Evolutionary conservation across 1,140 invertebrate species (phyloP).

Genomic region (Archegozetes longisetosus): DNA sequence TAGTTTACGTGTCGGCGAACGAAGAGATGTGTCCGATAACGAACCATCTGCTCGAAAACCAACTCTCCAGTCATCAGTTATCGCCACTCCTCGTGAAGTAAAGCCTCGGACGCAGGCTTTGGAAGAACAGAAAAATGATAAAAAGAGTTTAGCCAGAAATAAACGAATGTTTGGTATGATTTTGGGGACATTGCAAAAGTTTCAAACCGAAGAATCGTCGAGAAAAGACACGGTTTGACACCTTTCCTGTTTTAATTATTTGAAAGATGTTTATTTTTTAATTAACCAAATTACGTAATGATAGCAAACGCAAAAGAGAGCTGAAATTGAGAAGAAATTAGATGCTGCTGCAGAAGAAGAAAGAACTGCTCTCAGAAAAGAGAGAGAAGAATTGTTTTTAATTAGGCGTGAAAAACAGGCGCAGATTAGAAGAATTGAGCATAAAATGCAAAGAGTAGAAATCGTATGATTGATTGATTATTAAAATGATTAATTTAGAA

Average conservation of each 20-base stretch:
- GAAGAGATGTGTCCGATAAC: conserved; percentile 11
- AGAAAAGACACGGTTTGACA: conserved; percentile 45
- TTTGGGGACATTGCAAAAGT: conserved; percentile 82
- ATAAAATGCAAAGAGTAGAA: conserved; percentile 68
- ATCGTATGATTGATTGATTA: conserved; percentile 44
- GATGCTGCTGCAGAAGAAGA: conserved; percentile 76
- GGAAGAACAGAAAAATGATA: conserved; percentile 64
- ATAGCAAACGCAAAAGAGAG: conserved; percentile 36
- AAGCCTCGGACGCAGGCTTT: conserved; percentile 54
- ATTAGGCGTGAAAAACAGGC: conserved; percentile 69
- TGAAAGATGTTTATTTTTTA: background rate
- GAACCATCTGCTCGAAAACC: conserved; percentile 23
- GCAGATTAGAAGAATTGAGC: conserved; percentile 72
- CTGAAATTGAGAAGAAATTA: conserved; percentile 78
- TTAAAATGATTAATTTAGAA: background rate
- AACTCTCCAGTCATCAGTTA: conserved; percentile 32
- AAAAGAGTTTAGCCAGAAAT: conserved; percentile 61
- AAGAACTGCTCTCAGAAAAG: conserved; percentile 63
- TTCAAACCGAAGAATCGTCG: conserved; percentile 81
- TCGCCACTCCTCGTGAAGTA: conserved; percentile 29
- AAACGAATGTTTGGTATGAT: conserved; percentile 86
- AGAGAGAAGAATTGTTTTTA: conserved; percentile 65
- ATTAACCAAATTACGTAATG: conserved; percentile 23
- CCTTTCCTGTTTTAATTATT: background rate
- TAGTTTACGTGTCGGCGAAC: background rate